Percentiles rank a stretch among this genome's conserved stretches.
phyloP scores from a whole-genome alignment of 2,113 vertebrate genomes.

The Elgaria multicarinata region DNA sequence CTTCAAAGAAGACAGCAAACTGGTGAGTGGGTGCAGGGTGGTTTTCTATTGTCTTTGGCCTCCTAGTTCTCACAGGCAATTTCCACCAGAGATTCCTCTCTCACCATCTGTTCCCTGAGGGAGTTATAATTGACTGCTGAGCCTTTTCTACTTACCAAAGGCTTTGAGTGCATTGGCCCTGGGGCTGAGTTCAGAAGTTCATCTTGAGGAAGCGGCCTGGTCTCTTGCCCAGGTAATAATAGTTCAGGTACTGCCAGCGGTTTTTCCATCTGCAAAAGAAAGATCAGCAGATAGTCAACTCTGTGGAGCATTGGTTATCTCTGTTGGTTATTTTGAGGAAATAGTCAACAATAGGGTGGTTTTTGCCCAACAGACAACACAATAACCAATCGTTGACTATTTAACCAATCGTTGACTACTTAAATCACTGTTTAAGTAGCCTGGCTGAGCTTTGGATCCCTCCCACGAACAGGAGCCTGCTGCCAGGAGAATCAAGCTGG shows the following conservation, averaged over 20 bases:
- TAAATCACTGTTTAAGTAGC: no score
- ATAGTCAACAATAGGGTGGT: no score
- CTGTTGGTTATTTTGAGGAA: no score
- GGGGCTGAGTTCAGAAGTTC: neutral
- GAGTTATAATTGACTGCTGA: neutral
- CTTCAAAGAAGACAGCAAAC: neutral
- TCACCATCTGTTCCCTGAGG: neutral
- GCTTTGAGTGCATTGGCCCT: neutral
- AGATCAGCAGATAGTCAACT: no score
- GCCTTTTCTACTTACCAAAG: slow-evolving; percentile 4
- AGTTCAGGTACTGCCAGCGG: slow-evolving; percentile 33
- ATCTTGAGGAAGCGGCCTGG: neutral
- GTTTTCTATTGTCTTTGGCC: neutral
- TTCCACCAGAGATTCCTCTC: neutral
- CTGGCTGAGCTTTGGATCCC: neutral
- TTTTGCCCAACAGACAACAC: no score
- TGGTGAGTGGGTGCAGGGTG: neutral
- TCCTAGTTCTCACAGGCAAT: neutral
- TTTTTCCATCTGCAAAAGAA: slow-evolving; percentile 27
- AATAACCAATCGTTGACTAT: no score
- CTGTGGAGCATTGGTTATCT: no score
- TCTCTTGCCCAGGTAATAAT: slow-evolving; percentile 31
- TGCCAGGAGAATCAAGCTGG: neutral
- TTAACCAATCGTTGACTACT: no score
- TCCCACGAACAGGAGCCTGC: neutral